A percentile compares a stretch with the other conserved stretches of the same genome.
These are phyloP conservation scores for Argyresthia albistria DNA, from an alignment of 2,888 invertebrate genomes.

Conservation along the genomic window DNA sequence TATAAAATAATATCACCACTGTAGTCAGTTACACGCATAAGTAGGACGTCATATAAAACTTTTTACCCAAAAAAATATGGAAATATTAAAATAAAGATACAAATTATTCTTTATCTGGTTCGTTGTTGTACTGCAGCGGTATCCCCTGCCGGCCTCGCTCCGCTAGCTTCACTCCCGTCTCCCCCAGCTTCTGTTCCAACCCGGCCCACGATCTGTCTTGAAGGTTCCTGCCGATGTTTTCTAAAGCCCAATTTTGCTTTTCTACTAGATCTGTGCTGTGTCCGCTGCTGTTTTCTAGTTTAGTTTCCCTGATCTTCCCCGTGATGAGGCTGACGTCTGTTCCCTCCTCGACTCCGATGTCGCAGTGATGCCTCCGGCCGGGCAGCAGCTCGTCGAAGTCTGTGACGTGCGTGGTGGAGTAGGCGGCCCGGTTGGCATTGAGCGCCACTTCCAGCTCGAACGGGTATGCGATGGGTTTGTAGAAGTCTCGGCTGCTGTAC, in stretches of 20 bases:
- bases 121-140: conserved; percentile 78
- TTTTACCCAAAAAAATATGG: conserved; percentile 11
- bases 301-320: conserved; percentile 76
- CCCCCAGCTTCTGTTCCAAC: conserved; percentile 84
- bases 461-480: conserved; percentile 91
- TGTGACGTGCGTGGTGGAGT: conserved; percentile 75
- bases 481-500: conserved; percentile 87
- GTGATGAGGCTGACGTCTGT: conserved; percentile 83
- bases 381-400: conserved; percentile 84
- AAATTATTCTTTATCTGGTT: conserved; percentile 41
- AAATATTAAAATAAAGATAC: conserved; percentile 12
- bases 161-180: conserved; percentile 77
- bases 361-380: conserved; percentile 68
- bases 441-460: conserved; percentile 92
- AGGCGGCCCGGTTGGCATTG: conserved; percentile 70
- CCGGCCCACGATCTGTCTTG: conserved; percentile 86
- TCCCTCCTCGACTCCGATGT: conserved; percentile 43
- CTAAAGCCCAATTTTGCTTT: conserved; percentile 65
- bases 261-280: conserved; percentile 46
- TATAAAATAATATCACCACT: conserved; percentile 5
- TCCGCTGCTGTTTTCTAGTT: conserved; percentile 34
- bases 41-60: conserved; percentile 11
- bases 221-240: conserved; percentile 76
- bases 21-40: conserved; percentile 16
- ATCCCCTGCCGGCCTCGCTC: conserved; percentile 84